These are phyloP conservation scores for Heteronetta atricapilla DNA, from an alignment of 2,113 vertebrate genomes.

Conservation along the genomic window DNA sequence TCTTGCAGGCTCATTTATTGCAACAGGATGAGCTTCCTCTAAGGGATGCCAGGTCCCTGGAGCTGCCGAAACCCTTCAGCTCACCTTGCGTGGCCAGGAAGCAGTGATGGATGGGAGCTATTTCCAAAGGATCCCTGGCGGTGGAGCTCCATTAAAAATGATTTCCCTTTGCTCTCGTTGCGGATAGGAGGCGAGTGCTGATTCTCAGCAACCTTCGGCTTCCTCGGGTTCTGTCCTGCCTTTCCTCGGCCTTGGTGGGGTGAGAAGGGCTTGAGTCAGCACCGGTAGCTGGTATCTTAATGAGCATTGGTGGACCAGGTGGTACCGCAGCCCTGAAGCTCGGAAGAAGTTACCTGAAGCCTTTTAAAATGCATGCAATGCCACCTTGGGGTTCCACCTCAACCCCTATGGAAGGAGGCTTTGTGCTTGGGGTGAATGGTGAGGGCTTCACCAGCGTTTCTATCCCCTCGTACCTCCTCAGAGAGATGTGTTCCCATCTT, in stretches of 20 bases:
- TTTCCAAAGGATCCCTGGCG: rapidly evolving
- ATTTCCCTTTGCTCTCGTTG: not conserved
- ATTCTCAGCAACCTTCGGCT: not conserved
- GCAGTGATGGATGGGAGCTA: not conserved
- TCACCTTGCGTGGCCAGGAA: not conserved
- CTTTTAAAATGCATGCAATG: not conserved
- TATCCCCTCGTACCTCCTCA: rapidly evolving
- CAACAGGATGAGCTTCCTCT: not conserved
- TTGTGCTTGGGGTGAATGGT: not conserved
- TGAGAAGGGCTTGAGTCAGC: not conserved
- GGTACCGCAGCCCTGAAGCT: not conserved
- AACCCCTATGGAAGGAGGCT: not conserved
- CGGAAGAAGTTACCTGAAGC: not conserved
- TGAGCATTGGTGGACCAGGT: not conserved
- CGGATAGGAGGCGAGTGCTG: rapidly evolving
- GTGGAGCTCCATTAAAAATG: not conserved
- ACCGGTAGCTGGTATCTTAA: rapidly evolving
- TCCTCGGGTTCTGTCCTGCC: not conserved
- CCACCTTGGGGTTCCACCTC: not conserved
- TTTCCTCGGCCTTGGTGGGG: not conserved
- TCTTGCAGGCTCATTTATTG: rapidly evolving
- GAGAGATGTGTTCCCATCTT: not conserved
- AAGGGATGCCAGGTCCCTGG: not conserved
- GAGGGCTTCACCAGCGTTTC: not conserved
- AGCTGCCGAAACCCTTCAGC: not conserved